Conservation (phyloP, 1,140 invertebrate species). For the Magallana gigas region DNA sequence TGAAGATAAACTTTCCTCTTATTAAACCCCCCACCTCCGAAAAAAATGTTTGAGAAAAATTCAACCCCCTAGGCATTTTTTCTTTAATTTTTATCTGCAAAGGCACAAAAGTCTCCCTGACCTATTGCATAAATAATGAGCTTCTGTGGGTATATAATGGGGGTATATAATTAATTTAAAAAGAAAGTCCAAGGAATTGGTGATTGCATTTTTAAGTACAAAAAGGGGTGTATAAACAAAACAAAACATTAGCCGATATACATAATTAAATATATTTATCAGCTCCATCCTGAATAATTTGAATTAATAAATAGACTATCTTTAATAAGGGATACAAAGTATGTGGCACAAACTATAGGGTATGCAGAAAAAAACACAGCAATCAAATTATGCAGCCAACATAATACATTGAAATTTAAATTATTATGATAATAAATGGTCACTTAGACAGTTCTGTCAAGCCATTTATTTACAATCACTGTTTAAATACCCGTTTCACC, state of each 20-base stretch:
- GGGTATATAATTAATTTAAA: background rate
- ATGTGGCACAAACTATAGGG: conserved; percentile 2
- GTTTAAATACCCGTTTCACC: conserved; percentile 6
- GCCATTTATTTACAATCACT: background rate
- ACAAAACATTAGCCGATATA: background rate
- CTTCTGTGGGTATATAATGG: background rate
- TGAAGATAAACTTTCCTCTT: too few species aligned
- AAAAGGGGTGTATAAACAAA: background rate
- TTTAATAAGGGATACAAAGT: background rate
- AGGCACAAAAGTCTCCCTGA: conserved; percentile 29
- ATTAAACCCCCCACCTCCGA: too few species aligned
- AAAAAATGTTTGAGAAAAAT: too few species aligned
- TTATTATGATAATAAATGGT: background rate
- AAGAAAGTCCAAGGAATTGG: background rate
- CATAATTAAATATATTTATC: background rate
- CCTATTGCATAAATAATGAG: conserved; percentile 31
- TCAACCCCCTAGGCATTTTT: too few species aligned
- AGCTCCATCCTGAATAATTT: conserved; percentile 4
- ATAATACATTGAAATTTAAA: background rate
- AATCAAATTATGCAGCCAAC: background rate
- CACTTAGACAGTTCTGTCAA: background rate
- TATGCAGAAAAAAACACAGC: background rate
- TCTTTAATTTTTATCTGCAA: background rate
- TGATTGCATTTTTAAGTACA: background rate
- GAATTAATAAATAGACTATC: conserved; percentile 18